A percentile compares a stretch with the other conserved stretches of the same genome.
Conservation (phyloP, 2,113 vertebrate species). For the Saccopteryx bilineata region DNA sequence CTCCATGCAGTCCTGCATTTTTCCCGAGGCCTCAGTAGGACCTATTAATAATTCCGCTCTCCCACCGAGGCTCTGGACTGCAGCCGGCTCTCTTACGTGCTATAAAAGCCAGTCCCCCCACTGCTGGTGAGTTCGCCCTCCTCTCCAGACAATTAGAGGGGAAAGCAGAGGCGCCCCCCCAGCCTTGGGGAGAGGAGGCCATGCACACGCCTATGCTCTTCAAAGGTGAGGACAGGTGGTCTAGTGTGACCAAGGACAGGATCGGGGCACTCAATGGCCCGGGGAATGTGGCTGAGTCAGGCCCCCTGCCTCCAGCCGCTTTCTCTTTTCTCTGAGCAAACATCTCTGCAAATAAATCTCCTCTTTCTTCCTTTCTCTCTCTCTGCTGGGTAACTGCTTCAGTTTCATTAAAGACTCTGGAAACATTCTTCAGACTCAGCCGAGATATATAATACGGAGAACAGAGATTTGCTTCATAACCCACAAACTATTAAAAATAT, state of each 20-base stretch:
- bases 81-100: conserved; percentile 64
- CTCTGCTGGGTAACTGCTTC: conserved; percentile 87
- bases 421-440: conserved; percentile 89
- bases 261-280: background rate
- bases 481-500: conserved; percentile 92
- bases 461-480: conserved; percentile 92
- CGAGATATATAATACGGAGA: conserved; percentile 90
- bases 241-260: background rate
- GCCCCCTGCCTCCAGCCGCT: conserved; percentile 72
- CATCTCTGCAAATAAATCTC: conserved; percentile 89
- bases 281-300: background rate
- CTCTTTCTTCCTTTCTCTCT: conserved; percentile 83
- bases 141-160: conserved; percentile 63
- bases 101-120: conserved; percentile 69
- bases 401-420: conserved; percentile 90
- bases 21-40: conserved; percentile 87
- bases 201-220: background rate
- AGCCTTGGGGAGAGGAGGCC: background rate
- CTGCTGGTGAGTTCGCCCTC: conserved; percentile 77
- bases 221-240: conserved; percentile 76
- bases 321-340: conserved; percentile 87
- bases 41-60: conserved; percentile 89
- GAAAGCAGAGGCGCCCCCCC: background rate
- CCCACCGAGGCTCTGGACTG: conserved; percentile 83
- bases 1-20: conserved; percentile 86